Base-by-base conservation (phyloP, 2,113 vertebrate genomes). In the Turdus rufiventris region DNA sequence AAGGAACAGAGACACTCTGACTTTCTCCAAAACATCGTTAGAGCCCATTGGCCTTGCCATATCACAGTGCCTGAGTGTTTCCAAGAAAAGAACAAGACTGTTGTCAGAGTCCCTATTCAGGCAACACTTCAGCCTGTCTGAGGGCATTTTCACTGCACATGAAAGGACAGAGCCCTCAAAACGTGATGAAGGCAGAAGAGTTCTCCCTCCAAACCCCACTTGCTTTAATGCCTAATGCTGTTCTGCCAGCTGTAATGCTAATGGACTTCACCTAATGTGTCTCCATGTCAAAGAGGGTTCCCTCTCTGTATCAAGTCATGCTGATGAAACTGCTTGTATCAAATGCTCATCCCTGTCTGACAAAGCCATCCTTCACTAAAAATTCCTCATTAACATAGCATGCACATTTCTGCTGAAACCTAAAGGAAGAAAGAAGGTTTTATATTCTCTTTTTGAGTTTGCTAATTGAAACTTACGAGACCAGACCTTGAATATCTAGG, bases 51-150 rank as follows among this genome's bases (percentile, higher is more conserved):
- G 66, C 57, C 36, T 40, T 77, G 50, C 62, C 88, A 75, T 96
- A 97, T 96, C 91, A 74, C 79, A 77, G 57, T 25, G 76, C 63
- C 51, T 43, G 86, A 96, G 90, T 91, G 85, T 56, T 95, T 95
- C 93, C 80, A 83, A 92, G 83, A 95, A 97, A 93, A 96, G 87
- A 93, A 92, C 83, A 91, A 29, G 80, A 56, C 56, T 74, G 65
- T 74, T 89, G 66, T 83, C 88, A 95, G 63, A 94, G 89, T 23
- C 26, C 33, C 60, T 36, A 6, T 67, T 92, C 67, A 89, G 92
- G 58, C 42, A 89, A 78, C 75, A 75, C 93, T 94, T 88, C 45
- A 62, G 67, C 34, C 68, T 90, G 47, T 67, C 86, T 36, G 65
- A 47, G n/a, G 42, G 54, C 58, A 76, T 74, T 85, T 87, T 48